phyloP scores from a whole-genome alignment of 2,888 invertebrate species.

The Dolichopus griseipennis region DNA sequence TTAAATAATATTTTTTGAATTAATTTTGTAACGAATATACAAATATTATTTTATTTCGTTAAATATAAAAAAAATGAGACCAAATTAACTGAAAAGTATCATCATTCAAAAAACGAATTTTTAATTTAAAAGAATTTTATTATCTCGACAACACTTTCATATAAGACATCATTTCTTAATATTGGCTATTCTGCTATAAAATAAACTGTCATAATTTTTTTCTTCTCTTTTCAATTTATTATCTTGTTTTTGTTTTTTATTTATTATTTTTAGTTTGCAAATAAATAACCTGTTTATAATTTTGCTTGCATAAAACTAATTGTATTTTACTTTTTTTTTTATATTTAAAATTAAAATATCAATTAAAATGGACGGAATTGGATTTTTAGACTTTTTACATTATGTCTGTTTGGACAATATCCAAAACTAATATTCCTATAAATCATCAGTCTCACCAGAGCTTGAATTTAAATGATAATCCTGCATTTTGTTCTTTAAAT shows the following conservation, averaged over 20 bases:
- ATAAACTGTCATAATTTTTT: neutral
- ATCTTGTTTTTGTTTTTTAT: neutral
- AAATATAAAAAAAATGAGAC: too few relatives aligned
- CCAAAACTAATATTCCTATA: neutral
- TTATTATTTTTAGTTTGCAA: neutral
- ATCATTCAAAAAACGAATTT: too few relatives aligned
- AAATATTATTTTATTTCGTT: too few relatives aligned
- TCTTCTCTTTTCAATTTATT: neutral
- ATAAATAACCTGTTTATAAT: neutral
- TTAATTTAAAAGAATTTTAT: too few relatives aligned
- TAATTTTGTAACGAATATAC: too few relatives aligned
- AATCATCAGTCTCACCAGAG: neutral
- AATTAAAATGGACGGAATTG: neutral
- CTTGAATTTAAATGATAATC: neutral
- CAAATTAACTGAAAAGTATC: too few relatives aligned
- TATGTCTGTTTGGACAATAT: conserved; percentile 4
- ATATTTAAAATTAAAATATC: neutral
- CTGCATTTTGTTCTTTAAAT: neutral
- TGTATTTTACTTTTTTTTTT: neutral
- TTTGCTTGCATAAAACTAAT: neutral
- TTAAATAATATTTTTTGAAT: too few relatives aligned
- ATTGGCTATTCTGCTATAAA: neutral
- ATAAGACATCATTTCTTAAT: neutral
- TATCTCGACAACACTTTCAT: too few relatives aligned
- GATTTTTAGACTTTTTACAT: neutral